Percentiles rank a stretch among this genome's conserved stretches.
These are phyloP conservation scores for Elanoides forficatus DNA, from an alignment of 2,113 vertebrate species.

Conservation along the genomic window DNA sequence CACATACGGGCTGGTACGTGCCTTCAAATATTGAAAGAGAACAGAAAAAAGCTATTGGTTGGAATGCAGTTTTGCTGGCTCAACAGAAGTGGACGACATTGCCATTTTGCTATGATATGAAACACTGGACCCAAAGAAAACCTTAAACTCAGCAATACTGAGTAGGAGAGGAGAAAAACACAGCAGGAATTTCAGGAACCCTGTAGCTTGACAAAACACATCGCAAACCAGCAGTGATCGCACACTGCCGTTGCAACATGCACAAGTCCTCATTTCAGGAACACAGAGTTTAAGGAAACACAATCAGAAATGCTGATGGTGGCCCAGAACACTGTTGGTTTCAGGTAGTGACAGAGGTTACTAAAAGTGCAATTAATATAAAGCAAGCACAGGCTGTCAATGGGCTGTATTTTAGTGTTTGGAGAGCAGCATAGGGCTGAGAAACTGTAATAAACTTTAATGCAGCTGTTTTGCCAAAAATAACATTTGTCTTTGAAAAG, in stretches of 20 bases:
- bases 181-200: neutral
- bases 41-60: neutral
- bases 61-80: neutral
- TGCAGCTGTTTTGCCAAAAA: neutral
- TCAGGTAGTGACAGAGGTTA: neutral
- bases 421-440: neutral
- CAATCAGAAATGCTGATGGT: neutral
- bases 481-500: neutral
- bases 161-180: neutral
- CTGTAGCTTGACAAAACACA: neutral
- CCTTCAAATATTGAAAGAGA: neutral
- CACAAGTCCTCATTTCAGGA: neutral
- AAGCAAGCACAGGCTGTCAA: neutral
- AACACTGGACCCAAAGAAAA: neutral
- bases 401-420: neutral
- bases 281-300: neutral
- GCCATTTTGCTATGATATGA: neutral
- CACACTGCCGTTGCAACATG: accelerated
- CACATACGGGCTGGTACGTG: accelerated
- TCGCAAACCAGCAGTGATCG: neutral
- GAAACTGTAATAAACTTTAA: neutral
- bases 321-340: neutral
- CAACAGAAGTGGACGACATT: neutral
- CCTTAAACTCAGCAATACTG: neutral
- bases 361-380: neutral